Evolutionary conservation across 2,797 vertebrate genomes (phyloP).

Genomic region (Hydrophis major): DNA sequence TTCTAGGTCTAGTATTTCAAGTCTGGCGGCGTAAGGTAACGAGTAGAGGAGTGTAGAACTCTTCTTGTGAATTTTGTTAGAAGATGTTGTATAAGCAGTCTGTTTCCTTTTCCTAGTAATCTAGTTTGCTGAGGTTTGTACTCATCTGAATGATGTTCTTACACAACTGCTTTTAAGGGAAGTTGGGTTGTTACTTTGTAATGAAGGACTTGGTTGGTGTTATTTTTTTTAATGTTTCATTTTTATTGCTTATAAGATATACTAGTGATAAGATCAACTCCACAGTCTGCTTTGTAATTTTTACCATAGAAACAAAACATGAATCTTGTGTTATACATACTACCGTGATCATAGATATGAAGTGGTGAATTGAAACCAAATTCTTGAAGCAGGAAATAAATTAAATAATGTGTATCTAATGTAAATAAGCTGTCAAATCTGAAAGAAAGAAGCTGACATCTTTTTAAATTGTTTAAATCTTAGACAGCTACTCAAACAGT

Average conservation of each 20-base stretch:
- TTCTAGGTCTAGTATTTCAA: too few species aligned
- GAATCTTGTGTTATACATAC: not conserved
- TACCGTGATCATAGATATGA: not conserved
- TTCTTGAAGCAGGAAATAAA: not conserved
- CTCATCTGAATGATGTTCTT: not conserved
- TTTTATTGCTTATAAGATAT: not conserved
- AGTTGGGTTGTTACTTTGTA: not conserved
- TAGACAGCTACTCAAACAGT: not conserved
- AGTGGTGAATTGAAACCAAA: not conserved
- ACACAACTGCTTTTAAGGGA: not conserved
- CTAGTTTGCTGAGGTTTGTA: not conserved
- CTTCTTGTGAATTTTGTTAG: not conserved
- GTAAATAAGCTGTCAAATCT: not conserved
- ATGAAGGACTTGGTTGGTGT: not conserved
- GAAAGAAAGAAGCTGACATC: not conserved
- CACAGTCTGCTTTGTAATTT: not conserved
- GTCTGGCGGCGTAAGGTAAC: too few species aligned
- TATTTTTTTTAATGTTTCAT: not conserved
- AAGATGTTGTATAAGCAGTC: not conserved
- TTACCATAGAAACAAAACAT: not conserved
- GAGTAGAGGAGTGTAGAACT: too few species aligned
- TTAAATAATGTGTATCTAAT: not conserved
- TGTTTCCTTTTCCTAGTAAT: not conserved
- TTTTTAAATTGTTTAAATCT: not conserved
- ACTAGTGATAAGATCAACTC: not conserved